Evolutionary conservation across 1,140 invertebrate genomes (phyloP).

Genomic region (Drosophila nigromelanica): DNA sequence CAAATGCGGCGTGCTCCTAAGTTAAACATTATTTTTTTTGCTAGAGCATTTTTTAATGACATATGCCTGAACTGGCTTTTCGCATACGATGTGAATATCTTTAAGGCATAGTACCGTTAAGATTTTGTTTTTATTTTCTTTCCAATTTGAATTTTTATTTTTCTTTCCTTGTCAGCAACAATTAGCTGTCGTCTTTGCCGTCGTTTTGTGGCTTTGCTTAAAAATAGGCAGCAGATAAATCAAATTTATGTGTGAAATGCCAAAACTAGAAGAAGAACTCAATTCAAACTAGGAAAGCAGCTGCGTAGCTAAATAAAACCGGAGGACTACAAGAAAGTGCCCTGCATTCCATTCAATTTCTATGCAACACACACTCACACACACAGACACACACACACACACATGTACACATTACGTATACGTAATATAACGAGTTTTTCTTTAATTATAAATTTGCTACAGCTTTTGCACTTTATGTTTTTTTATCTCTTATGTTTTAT

Average conservation of each 20-base stretch:
- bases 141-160: conserved; percentile 25
- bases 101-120: conserved; percentile 12
- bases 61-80: not conserved
- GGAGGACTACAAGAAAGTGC: not conserved
- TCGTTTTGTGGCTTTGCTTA: conserved; percentile 45
- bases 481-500: conserved; percentile 9
- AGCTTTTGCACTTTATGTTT: conserved; percentile 9
- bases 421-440: conserved; percentile 31
- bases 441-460: conserved; percentile 31
- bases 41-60: too few relatives aligned
- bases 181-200: conserved; percentile 65
- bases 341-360: not conserved
- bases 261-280: conserved; percentile 12
- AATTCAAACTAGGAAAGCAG: conserved; percentile 19
- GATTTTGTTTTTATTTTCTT: conserved; percentile 6
- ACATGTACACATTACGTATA: conserved; percentile 43
- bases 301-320: not conserved
- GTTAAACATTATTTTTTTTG: too few relatives aligned
- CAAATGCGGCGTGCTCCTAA: too few relatives aligned
- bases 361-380: not conserved
- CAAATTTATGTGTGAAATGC: conserved; percentile 68
- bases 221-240: conserved; percentile 72
- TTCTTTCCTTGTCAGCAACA: conserved; percentile 67
- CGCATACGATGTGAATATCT: not conserved
- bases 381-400: too few relatives aligned